Evolutionary conservation across 2,113 vertebrate genomes (phyloP).

Genomic region (Brachirus orientalis): DNA sequence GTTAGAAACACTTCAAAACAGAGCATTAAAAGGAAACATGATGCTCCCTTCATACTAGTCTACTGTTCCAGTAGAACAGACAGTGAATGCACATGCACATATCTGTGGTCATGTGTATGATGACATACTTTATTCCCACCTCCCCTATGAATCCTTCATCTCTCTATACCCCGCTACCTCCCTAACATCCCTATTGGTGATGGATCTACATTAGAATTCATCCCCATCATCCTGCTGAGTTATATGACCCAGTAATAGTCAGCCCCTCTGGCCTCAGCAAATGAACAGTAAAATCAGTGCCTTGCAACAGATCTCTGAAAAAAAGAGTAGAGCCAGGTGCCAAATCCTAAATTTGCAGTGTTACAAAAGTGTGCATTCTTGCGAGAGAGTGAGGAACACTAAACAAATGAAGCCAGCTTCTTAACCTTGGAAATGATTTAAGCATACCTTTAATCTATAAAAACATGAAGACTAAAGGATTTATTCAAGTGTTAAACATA

Average conservation of each 20-base stretch:
- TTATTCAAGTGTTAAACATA: slow-evolving; percentile 16
- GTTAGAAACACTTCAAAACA: neutral
- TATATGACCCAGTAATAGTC: slow-evolving; percentile 79
- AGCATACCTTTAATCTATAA: slow-evolving; percentile 26
- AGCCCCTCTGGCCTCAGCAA: slow-evolving; percentile 70
- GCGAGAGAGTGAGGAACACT: slow-evolving; percentile 39
- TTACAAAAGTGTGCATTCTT: slow-evolving; percentile 17
- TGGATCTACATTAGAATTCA: slow-evolving; percentile 75
- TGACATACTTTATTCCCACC: slow-evolving; percentile 59
- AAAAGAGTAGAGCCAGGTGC: slow-evolving; percentile 45
- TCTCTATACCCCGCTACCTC: slow-evolving; percentile 51
- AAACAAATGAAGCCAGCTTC: slow-evolving; percentile 55
- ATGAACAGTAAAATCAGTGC: slow-evolving; percentile 77
- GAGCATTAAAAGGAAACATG: neutral
- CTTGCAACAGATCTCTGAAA: slow-evolving; percentile 66
- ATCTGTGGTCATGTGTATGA: slow-evolving; percentile 23
- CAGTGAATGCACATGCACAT: slow-evolving; percentile 21
- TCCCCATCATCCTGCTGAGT: slow-evolving; percentile 73
- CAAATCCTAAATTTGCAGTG: slow-evolving; percentile 50
- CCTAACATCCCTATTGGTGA: slow-evolving; percentile 52
- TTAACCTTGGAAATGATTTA: slow-evolving; percentile 59
- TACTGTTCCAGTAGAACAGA: slow-evolving; percentile 10
- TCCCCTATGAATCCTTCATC: slow-evolving; percentile 55
- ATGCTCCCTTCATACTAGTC: neutral
- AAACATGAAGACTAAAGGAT: slow-evolving; percentile 47